Conservation (phyloP, 2,113 vertebrate species). For the Synchiropus splendidus region DNA sequence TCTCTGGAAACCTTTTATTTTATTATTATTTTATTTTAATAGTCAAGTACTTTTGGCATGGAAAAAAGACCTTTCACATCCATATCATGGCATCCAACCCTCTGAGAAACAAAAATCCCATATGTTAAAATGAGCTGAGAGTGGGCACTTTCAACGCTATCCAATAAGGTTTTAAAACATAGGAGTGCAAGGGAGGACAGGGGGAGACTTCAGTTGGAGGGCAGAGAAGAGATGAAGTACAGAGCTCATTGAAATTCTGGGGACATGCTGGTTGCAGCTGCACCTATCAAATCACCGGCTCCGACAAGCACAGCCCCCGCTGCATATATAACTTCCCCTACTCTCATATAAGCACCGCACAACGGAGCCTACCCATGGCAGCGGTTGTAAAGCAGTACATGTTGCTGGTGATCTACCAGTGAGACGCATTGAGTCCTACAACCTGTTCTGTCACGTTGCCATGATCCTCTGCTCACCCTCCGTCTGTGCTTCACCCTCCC, state of each 20-base stretch:
- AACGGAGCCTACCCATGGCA: conserved; percentile 6
- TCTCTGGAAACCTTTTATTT: no score
- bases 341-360: conserved; percentile 7
- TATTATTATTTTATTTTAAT: no score
- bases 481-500: conserved; percentile 15
- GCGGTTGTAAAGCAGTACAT: conserved; percentile 10
- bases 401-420: conserved; percentile 20
- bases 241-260: conserved; percentile 72
- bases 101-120: no score
- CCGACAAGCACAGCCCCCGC: conserved; percentile 44
- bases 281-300: conserved; percentile 70
- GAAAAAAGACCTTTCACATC: no score
- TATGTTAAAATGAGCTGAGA: no score
- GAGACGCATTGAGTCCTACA: conserved; percentile 12
- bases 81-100: no score
- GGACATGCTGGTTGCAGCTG: conserved; percentile 71
- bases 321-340: conserved; percentile 11
- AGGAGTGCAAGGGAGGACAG: conserved; percentile 1
- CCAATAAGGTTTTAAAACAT: no score
- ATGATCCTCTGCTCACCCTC: conserved; percentile 39
- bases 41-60: no score
- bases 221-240: conserved; percentile 26
- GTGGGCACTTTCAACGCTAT: no score
- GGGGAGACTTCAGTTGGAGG: conserved; percentile 23
- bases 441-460: conserved; percentile 32